These are phyloP conservation scores for Dendrolimus kikuchii DNA, from an alignment of 1,140 invertebrate genomes.

Conservation along the genomic window DNA sequence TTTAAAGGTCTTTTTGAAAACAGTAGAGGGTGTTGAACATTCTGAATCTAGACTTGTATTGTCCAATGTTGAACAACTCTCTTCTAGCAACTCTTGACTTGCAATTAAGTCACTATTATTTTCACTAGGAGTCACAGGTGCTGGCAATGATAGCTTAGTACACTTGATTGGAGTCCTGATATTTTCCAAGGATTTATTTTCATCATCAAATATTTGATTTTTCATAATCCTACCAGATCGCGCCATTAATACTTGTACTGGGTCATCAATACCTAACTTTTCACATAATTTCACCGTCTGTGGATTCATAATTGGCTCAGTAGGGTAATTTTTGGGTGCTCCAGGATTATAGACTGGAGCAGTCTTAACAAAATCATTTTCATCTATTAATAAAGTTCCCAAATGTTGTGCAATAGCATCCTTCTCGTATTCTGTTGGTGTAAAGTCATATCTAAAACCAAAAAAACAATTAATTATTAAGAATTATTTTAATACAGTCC, in stretches of 20 bases:
- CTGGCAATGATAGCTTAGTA: constrained; percentile 46
- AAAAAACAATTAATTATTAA: too few species aligned
- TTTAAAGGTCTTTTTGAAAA: constrained; percentile 61
- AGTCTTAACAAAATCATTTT: constrained; percentile 85
- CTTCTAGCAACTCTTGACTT: constrained; percentile 25
- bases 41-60: constrained; percentile 26
- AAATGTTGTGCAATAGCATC: constrained; percentile 78
- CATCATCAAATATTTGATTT: constrained; percentile 16
- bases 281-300: constrained; percentile 89
- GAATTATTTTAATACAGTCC: too few species aligned
- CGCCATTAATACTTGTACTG: constrained; percentile 53
- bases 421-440: constrained; percentile 83
- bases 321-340: constrained; percentile 39
- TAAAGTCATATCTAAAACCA: constrained; percentile 79
- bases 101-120: constrained; percentile 32
- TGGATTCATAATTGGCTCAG: constrained; percentile 78
- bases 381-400: constrained; percentile 77
- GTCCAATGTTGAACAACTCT: constrained; percentile 26
- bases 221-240: constrained; percentile 45
- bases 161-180: constrained; percentile 37
- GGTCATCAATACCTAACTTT: constrained; percentile 74
- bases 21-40: constrained; percentile 34
- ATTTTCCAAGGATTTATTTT: not conserved
- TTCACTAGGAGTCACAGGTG: constrained; percentile 45
- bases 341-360: constrained; percentile 76